Evolutionary conservation across 2,113 vertebrate genomes (phyloP).

Genomic region (Herpetotheres cachinnans): DNA sequence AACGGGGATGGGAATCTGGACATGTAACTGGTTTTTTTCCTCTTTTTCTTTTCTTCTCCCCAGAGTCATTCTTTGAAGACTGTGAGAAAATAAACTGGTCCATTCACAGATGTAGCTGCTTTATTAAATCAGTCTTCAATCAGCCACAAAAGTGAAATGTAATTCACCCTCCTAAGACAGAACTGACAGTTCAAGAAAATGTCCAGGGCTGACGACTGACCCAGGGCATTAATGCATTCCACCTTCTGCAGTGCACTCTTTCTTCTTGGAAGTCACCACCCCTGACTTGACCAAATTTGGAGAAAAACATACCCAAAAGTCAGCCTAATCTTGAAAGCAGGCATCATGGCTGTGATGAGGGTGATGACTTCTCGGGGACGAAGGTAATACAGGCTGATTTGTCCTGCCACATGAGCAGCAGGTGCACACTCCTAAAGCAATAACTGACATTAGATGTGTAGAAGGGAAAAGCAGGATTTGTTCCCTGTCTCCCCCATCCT

Average conservation of each 20-base stretch:
- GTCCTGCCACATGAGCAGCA: background rate
- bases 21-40: accelerated
- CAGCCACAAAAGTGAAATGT: background rate
- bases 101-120: background rate
- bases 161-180: background rate
- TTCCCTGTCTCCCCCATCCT: background rate
- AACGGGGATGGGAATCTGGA: background rate
- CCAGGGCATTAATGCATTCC: background rate
- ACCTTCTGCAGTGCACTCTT: background rate
- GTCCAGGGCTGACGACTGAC: accelerated
- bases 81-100: background rate
- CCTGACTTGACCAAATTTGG: background rate
- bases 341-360: background rate
- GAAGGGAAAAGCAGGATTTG: background rate
- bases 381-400: background rate
- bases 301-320: background rate
- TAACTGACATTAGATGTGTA: background rate
- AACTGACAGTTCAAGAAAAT: background rate
- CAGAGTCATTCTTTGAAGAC: background rate
- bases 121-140: background rate
- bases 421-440: background rate
- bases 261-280: background rate
- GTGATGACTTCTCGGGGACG: background rate
- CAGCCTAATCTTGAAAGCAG: background rate
- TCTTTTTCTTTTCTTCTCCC: accelerated